Base-by-base conservation (phyloP, 2,888 invertebrate genomes). In the Sphaerophoria rueppellii region DNA sequence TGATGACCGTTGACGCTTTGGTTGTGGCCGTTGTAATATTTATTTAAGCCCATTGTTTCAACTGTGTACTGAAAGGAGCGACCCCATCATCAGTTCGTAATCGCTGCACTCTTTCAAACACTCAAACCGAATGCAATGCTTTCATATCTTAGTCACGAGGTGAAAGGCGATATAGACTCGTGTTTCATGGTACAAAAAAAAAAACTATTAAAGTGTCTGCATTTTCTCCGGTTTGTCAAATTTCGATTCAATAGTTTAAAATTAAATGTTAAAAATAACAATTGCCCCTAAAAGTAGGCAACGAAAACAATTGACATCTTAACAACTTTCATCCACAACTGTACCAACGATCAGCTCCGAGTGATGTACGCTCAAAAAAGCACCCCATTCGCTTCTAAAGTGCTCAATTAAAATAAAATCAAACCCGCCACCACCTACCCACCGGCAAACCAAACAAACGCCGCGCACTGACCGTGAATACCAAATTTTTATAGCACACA, bases 401-500 rank as follows among this genome's bases (percentile, higher is more conserved):
- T 35, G 16, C 12, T 54, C 16, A 54, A 73, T 60, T 58, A 46
- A 50, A 58, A 65, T 57, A 55, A 32, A 67, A 11, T 58, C 43
- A 60, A 75, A 65, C 67, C 48, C 81, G 76, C 67, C 48, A 60
- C 72, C 55, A 24, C 24, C 24, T 24, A 24, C 24, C 32, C 43
- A 46, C 74, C 63, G 63, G 34, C 78, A 63, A 48, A 24, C 4
- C 2, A 9, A 7, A 54, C 24, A 24, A 24, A 24, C 24, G 24
- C 24, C 24, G 24, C 16, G 55, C 7, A 63, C 70, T 48, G 40
- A 43, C 48, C 60, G 35, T 61, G 78, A 82, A 82, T 82, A 71
- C 52, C 4, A 61, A 78, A 78, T 78, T 48, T 43, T 14, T 67
- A 46, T 4, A 14, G 16, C 6, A 55, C 12, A 58, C 11, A 57